phyloP scores from a whole-genome alignment of 2,797 vertebrate genomes.

The Enteromius treurensis region DNA sequence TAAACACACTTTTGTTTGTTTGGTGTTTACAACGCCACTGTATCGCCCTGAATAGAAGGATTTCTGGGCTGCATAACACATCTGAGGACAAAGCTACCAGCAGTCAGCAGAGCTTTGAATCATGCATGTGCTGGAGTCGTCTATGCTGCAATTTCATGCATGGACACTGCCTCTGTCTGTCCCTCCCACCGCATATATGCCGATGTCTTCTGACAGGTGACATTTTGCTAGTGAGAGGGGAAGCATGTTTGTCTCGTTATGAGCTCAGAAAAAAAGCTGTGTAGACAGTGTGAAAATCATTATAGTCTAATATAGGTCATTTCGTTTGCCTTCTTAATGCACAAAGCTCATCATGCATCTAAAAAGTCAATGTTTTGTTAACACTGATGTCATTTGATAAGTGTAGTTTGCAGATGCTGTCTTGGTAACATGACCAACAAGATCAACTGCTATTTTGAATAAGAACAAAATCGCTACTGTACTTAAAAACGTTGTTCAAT shows the following conservation, averaged over 20 bases:
- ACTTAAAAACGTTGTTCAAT: not conserved
- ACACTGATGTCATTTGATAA: not conserved
- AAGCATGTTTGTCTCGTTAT: slow-evolving; percentile 36
- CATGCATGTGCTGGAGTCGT: slow-evolving; percentile 8
- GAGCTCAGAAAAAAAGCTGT: not conserved
- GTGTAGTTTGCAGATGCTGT: not conserved
- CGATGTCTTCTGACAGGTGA: slow-evolving; percentile 19
- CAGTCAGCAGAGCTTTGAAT: not conserved
- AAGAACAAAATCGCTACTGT: not conserved
- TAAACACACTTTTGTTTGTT: slow-evolving; percentile 30
- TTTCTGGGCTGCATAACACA: slow-evolving; percentile 10
- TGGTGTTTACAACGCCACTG: slow-evolving; percentile 3
- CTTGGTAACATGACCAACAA: not conserved
- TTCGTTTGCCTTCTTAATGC: not conserved
- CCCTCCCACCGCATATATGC: not conserved
- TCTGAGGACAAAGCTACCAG: slow-evolving; percentile 32
- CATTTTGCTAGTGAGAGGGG: slow-evolving; percentile 19
- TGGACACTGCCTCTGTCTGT: slow-evolving; percentile 1
- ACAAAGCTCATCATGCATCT: not conserved
- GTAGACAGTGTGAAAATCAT: slow-evolving; percentile 10
- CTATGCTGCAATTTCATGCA: slow-evolving; percentile 1
- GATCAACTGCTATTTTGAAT: not conserved
- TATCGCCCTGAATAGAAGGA: slow-evolving; percentile 32
- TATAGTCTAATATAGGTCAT: not conserved
- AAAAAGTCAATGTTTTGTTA: slow-evolving; percentile 2